Percentiles rank a stretch among this genome's conserved stretches.
Conservation (phyloP, 2,888 invertebrate species). For the Junonia oenone region DNA sequence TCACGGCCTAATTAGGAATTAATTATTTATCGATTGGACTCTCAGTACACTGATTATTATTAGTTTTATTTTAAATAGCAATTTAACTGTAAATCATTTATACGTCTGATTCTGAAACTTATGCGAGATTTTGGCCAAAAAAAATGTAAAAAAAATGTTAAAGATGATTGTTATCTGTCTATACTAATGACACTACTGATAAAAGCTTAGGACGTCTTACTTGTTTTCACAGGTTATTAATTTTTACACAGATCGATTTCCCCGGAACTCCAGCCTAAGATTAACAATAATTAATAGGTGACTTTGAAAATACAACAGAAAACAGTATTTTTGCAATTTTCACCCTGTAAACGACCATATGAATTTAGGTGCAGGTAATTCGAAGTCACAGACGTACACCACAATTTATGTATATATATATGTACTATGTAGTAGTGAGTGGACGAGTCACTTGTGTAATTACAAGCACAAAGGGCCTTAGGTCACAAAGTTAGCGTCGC, state of each 20-base stretch:
- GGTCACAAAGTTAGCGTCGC: constrained; percentile 2
- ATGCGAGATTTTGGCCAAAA: no score
- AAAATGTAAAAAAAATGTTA: no score
- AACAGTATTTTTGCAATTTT: no score
- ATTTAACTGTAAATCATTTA: not conserved
- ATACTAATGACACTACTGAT: no score
- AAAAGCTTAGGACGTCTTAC: no score
- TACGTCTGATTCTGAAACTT: no score
- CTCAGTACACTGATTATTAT: constrained; percentile 4
- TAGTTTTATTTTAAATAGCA: not conserved
- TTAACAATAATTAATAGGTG: no score
- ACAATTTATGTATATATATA: not conserved
- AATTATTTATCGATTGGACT: constrained; percentile 22
- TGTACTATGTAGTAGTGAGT: not conserved
- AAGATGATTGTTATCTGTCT: no score
- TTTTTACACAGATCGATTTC: no score
- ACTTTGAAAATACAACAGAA: no score
- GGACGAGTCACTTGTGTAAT: constrained; percentile 1
- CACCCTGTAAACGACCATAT: not conserved
- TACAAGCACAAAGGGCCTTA: constrained; percentile 4
- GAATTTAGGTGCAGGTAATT: not conserved
- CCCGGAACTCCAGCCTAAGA: no score
- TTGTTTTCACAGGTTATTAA: no score
- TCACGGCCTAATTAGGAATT: constrained; percentile 25
- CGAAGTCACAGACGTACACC: not conserved